These are phyloP conservation scores for Sturnus vulgaris DNA, from an alignment of 2,113 vertebrate genomes.

Conservation along the genomic window DNA sequence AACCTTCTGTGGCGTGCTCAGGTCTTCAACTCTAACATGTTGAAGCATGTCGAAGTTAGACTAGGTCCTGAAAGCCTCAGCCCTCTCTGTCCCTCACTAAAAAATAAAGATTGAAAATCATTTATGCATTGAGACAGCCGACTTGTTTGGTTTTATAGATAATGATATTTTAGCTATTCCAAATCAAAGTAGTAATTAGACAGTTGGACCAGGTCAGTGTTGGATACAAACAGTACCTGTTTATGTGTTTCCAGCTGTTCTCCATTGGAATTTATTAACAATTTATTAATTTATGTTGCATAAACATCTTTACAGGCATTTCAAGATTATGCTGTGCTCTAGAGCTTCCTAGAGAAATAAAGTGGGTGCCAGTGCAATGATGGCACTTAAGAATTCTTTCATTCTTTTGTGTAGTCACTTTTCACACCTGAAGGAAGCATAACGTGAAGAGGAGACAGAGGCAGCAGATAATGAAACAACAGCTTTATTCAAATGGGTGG, in stretches of 20 bases:
- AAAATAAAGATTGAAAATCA: not conserved
- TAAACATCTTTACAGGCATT: not conserved
- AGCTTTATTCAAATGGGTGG: constrained; percentile 45
- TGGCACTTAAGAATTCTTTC: constrained; percentile 3
- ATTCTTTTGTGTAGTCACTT: not conserved
- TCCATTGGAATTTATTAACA: not conserved
- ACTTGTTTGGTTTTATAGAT: not conserved
- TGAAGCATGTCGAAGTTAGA: not conserved
- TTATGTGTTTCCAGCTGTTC: not conserved
- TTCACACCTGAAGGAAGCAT: constrained; percentile 3
- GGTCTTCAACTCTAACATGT: not conserved
- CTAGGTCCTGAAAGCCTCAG: not conserved
- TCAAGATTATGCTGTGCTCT: not conserved
- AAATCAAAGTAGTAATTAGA: not conserved
- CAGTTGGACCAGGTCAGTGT: not conserved
- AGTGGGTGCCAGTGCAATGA: not conserved
- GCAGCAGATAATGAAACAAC: constrained; percentile 31
- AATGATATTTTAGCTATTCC: not conserved
- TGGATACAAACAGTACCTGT: not conserved
- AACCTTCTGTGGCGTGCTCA: not conserved
- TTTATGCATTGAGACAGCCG: accelerated
- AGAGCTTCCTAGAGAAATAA: not conserved
- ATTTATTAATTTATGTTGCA: not conserved
- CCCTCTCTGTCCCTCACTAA: not conserved
- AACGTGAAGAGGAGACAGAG: not conserved